Conservation (phyloP, 1,140 invertebrate genomes). For the Cephus cinctus region DNA sequence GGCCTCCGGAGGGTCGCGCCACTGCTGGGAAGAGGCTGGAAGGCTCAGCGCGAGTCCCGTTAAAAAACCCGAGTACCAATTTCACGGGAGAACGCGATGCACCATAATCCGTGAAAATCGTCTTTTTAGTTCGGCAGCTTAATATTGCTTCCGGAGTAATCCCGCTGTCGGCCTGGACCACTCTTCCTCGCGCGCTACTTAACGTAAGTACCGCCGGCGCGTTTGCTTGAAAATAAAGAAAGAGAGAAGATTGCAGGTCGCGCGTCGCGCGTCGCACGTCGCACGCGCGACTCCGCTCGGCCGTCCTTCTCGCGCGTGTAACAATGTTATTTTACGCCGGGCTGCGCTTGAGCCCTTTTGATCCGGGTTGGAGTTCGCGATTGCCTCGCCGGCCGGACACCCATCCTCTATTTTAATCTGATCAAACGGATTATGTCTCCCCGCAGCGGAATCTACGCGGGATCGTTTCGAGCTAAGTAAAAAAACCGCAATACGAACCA, state of each 20-base stretch:
- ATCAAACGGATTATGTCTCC: constrained; percentile 55
- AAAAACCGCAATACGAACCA: constrained; percentile 5
- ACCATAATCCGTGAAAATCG: constrained; percentile 26
- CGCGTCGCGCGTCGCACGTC: neutral
- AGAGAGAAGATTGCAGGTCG: constrained; percentile 18
- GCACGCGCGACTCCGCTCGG: neutral
- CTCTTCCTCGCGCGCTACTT: too few species aligned
- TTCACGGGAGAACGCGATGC: constrained; percentile 49
- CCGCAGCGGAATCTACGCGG: constrained; percentile 16
- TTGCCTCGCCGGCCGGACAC: constrained; percentile 23
- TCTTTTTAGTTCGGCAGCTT: constrained; percentile 49
- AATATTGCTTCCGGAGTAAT: constrained; percentile 50
- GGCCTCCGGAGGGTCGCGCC: too few species aligned
- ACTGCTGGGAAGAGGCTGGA: too few species aligned
- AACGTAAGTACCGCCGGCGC: constrained; percentile 43
- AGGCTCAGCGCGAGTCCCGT: neutral
- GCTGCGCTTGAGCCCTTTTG: constrained; percentile 56
- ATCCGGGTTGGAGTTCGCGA: constrained; percentile 38
- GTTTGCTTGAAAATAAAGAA: constrained; percentile 44
- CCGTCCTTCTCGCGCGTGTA: constrained; percentile 28
- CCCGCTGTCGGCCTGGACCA: too few species aligned
- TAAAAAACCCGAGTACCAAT: constrained; percentile 43
- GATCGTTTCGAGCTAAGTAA: constrained; percentile 1
- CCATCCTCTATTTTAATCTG: constrained; percentile 52
- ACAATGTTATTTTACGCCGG: constrained; percentile 58